These are phyloP conservation scores for Cantharis lateralis DNA, from an alignment of 2,888 invertebrate genomes.

Conservation along the genomic window DNA sequence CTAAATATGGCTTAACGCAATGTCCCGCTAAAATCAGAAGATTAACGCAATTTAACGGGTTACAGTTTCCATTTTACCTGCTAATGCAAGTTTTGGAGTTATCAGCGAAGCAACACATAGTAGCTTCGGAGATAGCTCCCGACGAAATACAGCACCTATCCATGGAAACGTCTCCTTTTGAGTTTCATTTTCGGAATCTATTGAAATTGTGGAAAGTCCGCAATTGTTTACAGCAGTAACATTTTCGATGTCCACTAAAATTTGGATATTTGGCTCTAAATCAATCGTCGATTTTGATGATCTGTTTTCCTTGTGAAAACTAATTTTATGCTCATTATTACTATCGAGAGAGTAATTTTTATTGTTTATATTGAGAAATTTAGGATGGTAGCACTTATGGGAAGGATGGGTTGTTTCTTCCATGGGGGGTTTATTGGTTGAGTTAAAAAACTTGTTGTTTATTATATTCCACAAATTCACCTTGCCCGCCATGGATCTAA, in stretches of 20 bases:
- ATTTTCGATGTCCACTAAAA: background rate
- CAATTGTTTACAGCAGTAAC: conserved; percentile 43
- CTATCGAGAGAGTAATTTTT: too few species aligned
- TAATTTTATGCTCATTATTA: background rate
- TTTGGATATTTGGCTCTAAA: too few species aligned
- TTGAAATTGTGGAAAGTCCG: conserved; percentile 43
- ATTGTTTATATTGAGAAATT: background rate
- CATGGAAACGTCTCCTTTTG: conserved; percentile 50
- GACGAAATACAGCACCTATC: conserved; percentile 51
- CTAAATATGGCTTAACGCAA: conserved; percentile 39
- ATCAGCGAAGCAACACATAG: conserved; percentile 52
- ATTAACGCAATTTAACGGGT: background rate
- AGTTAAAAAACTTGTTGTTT: too few species aligned
- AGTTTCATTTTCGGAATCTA: conserved; percentile 46
- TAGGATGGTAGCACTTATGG: too few species aligned
- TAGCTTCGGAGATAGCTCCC: conserved; percentile 46
- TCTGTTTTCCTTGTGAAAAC: background rate
- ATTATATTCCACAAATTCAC: too few species aligned
- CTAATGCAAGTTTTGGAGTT: conserved; percentile 48
- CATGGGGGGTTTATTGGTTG: background rate
- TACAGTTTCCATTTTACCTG: conserved; percentile 39
- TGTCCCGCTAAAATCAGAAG: conserved; percentile 46
- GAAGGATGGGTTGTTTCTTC: background rate
- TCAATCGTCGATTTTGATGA: background rate
- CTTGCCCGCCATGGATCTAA: too few species aligned